These are phyloP conservation scores for Eupithecia abbreviata DNA, from an alignment of 2,888 invertebrate species.

Conservation along the genomic window DNA sequence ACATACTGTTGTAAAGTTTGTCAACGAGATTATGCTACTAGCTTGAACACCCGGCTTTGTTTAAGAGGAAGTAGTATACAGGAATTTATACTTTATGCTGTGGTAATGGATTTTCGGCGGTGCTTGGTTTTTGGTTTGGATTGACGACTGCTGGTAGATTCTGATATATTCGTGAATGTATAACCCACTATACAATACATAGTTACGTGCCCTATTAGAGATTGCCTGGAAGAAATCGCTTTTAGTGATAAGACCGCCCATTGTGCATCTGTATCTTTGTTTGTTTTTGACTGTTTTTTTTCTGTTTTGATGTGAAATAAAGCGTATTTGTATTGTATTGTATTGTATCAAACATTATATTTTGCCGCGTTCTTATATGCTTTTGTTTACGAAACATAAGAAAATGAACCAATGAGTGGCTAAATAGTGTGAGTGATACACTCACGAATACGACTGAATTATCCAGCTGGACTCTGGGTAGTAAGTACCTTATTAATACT, in stretches of 20 bases:
- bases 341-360: no score
- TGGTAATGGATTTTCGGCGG: not conserved
- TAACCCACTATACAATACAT: no score
- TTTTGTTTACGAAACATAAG: not conserved
- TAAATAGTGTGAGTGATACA: not conserved
- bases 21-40: slow-evolving; percentile 27
- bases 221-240: no score
- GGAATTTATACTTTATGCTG: not conserved
- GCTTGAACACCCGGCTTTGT: slow-evolving; percentile 27
- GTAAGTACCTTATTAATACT: no score
- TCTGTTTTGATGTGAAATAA: no score
- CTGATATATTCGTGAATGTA: not conserved
- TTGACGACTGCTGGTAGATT: not conserved
- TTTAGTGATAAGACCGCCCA: no score
- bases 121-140: not conserved
- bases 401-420: not conserved
- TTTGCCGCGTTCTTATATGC: not conserved
- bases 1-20: slow-evolving; percentile 33
- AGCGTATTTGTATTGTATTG: no score
- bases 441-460: no score
- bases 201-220: no score
- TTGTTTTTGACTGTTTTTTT: no score
- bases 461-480: no score
- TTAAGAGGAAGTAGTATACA: not conserved
- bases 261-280: no score